Conservation (phyloP, 2,113 vertebrate species). For the Albula goreensis region DNA sequence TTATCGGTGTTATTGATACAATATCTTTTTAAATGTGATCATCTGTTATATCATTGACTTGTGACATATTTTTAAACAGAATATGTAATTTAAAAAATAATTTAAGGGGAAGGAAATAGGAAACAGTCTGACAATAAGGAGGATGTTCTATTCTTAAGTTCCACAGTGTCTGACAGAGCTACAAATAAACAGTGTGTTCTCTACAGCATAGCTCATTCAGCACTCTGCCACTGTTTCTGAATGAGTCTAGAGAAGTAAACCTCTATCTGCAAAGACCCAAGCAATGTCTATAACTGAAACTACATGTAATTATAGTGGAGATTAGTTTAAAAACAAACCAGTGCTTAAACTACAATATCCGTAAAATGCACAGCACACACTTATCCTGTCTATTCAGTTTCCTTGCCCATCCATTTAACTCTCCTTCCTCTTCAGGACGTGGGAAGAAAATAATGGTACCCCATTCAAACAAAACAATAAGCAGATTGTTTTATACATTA, state of each 20-base stretch:
- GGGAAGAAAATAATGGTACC: not conserved
- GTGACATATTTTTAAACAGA: too few species aligned
- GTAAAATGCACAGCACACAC: not conserved
- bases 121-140: not conserved
- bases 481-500: not conserved
- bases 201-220: not conserved
- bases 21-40: too few species aligned
- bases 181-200: not conserved
- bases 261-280: not conserved
- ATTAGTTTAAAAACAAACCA: constrained; percentile 3
- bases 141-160: not conserved
- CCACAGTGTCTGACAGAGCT: not conserved
- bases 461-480: not conserved
- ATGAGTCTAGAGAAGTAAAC: not conserved
- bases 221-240: not conserved
- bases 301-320: not conserved
- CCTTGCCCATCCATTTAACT: not conserved
- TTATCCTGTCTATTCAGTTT: not conserved
- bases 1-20: too few species aligned
- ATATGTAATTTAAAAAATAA: too few species aligned
- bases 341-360: not conserved
- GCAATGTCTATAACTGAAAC: not conserved
- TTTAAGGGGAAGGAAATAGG: not conserved
- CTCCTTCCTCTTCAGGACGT: not conserved
- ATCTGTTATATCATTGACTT: too few species aligned